Percentiles rank a stretch among this genome's conserved stretches.
Evolutionary conservation across 1,140 invertebrate species (phyloP).

Genomic region (Cecropterus lyciades): DNA sequence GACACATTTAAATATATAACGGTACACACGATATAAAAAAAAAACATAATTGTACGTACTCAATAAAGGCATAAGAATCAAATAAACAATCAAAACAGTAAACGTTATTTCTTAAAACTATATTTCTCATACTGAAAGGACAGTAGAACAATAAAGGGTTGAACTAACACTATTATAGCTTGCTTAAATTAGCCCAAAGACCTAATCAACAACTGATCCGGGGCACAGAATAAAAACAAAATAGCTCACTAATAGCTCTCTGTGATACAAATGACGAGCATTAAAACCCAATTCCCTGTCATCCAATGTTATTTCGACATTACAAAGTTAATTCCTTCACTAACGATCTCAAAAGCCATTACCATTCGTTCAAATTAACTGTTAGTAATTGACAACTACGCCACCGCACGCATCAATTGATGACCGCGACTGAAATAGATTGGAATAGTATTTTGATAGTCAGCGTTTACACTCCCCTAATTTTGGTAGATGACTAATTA

Average conservation of each 20-base stretch:
- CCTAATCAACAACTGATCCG: not conserved
- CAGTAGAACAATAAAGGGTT: too few species aligned
- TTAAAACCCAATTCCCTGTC: not conserved
- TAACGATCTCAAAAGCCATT: constrained; percentile 22
- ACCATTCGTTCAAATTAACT: constrained; percentile 22
- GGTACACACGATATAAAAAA: too few species aligned
- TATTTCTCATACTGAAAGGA: too few species aligned
- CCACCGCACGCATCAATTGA: constrained; percentile 23
- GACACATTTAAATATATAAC: too few species aligned
- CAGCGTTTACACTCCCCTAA: constrained; percentile 15
- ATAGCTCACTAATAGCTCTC: not conserved
- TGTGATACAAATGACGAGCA: not conserved
- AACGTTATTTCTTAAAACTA: too few species aligned
- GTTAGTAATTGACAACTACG: constrained; percentile 26
- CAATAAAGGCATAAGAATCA: too few species aligned
- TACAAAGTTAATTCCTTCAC: constrained; percentile 6
- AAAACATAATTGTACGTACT: too few species aligned
- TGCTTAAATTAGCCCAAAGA: too few species aligned
- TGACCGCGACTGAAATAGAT: constrained; percentile 28
- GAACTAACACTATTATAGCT: too few species aligned
- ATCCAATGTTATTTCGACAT: not conserved
- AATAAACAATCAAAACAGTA: too few species aligned
- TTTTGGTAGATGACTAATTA: constrained; percentile 9
- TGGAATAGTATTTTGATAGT: constrained; percentile 25
- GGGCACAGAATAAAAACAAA: not conserved